Evolutionary conservation across 2,113 vertebrate genomes (phyloP), one percentile per base, ranked within the genome.

Genomic region (Suncus etruscus): DNA sequence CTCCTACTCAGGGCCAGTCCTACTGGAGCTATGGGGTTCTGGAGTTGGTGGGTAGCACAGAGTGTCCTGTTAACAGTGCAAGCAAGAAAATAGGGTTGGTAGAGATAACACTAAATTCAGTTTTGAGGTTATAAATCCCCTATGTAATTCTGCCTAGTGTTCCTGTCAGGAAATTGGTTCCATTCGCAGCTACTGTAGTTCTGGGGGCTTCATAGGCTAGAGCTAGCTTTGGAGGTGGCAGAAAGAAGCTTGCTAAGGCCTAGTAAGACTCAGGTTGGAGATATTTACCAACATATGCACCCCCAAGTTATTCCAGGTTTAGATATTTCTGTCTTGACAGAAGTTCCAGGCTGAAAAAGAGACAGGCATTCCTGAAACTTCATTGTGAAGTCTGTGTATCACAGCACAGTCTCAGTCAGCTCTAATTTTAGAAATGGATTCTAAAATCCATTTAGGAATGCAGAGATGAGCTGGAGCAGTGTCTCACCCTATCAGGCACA

Each of bases 381-480:
- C 68, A 14, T 68, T 77, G 61, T 86, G 72, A 78, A 79, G 25
- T 81, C 45, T 54, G 22, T 72, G 91, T 90, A 81, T 83, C n/a
- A 18, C 65, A 87, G 12, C 32, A 51, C 31, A 87, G 58, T n/a
- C 73, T 1, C 0, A 85, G 3, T 31, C 4, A 1, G 48, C 70
- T 39, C 18, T 61, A 50, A 51, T 25, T 74, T 58, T 82, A 48
- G 58, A 83, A 87, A 16, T 24, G 6, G 11, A 12, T 72, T 83
- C 24, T 83, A 58, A 66, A 85, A 65, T n/a, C 15, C 31, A n/a
- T 10, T 31, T 48, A 12, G 39, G 51, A 86, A 54, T 83, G 27
- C 39, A 68, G 74, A 83, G 3, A 11, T 51, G 51, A 75, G 69
- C 11, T 51, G n/a, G 25, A 47, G 72, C 54, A 54, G 10, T 15